phyloP scores from a whole-genome alignment of 2,113 vertebrate species.

The Limanda limanda region DNA sequence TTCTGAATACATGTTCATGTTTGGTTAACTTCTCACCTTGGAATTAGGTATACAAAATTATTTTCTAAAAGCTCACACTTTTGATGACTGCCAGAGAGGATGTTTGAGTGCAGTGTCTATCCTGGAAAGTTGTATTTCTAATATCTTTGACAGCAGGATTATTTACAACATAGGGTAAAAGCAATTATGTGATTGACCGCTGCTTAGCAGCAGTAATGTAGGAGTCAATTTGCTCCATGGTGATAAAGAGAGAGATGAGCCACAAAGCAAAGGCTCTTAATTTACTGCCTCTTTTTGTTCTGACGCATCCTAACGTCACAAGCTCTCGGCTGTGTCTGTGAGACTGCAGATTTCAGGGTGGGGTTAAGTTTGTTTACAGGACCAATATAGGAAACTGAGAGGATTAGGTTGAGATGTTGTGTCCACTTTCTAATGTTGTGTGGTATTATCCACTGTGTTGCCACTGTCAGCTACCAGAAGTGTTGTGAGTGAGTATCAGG shows the following conservation, averaged over 20 bases:
- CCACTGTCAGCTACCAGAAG: neutral
- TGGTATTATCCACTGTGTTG: neutral
- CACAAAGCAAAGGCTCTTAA: neutral
- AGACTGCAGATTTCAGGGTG: slow-evolving; percentile 27
- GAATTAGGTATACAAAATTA: neutral
- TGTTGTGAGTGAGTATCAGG: neutral
- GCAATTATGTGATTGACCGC: slow-evolving; percentile 57
- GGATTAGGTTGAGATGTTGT: neutral
- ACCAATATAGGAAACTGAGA: neutral
- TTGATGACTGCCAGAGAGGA: neutral
- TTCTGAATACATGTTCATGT: neutral
- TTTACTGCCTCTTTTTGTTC: neutral
- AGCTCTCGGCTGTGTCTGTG: slow-evolving; percentile 26
- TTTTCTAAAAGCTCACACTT: slow-evolving; percentile 4
- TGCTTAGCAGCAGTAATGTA: slow-evolving; percentile 48
- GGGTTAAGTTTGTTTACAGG: slow-evolving; percentile 17
- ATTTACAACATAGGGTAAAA: slow-evolving; percentile 60
- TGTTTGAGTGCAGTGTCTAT: slow-evolving; percentile 7
- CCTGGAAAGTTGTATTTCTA: slow-evolving; percentile 41
- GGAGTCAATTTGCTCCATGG: slow-evolving; percentile 47
- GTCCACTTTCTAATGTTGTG: neutral
- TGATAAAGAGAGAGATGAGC: slow-evolving; percentile 46
- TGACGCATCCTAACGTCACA: slow-evolving; percentile 6
- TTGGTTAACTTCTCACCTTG: neutral
- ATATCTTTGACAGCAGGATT: slow-evolving; percentile 34